Percentiles rank a stretch among this genome's conserved stretches.
These are phyloP conservation scores for Erynnis tages DNA, from an alignment of 2,888 invertebrate genomes.

Conservation along the genomic window DNA sequence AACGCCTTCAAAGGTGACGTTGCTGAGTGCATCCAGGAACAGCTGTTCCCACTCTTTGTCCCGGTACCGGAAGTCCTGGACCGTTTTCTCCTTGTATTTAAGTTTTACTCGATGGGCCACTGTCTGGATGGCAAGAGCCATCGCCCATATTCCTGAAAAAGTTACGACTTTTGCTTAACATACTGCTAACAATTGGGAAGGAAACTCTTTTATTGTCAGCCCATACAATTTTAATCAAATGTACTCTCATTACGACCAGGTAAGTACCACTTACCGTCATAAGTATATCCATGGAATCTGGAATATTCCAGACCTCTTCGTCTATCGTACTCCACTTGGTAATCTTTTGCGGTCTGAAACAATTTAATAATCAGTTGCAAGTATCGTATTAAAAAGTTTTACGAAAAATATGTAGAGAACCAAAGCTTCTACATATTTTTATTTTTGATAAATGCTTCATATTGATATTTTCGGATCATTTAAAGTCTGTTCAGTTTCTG, in stretches of 20 bases:
- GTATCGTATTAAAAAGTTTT: too few relatives aligned
- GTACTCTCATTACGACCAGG: too few relatives aligned
- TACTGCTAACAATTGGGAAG: too few relatives aligned
- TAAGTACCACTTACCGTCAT: conserved; percentile 91
- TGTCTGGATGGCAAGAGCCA: conserved; percentile 96
- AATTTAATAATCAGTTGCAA: not conserved
- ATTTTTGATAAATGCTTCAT: too few relatives aligned
- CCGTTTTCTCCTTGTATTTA: conserved; percentile 87
- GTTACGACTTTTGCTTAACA: too few relatives aligned
- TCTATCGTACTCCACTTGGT: conserved; percentile 91
- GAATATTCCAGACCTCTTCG: conserved; percentile 92
- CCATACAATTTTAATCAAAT: too few relatives aligned
- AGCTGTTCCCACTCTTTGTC: conserved; percentile 93
- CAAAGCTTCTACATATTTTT: too few relatives aligned
- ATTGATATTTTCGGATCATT: too few relatives aligned
- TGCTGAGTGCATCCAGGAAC: conserved; percentile 92
- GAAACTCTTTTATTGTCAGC: too few relatives aligned
- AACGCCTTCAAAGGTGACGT: conserved; percentile 97
- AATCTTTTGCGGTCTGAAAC: conserved; percentile 92
- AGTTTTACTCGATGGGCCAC: conserved; percentile 89
- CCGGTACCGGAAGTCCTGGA: conserved; percentile 91
- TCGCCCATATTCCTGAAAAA: conserved; percentile 91
- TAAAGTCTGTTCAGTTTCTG: too few relatives aligned
- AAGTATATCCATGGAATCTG: conserved; percentile 98
- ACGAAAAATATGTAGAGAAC: not conserved